A percentile compares a stretch with the other conserved stretches of the same genome.
Conservation (phyloP, 1,140 invertebrate species). For the Agrypnia vestita region DNA sequence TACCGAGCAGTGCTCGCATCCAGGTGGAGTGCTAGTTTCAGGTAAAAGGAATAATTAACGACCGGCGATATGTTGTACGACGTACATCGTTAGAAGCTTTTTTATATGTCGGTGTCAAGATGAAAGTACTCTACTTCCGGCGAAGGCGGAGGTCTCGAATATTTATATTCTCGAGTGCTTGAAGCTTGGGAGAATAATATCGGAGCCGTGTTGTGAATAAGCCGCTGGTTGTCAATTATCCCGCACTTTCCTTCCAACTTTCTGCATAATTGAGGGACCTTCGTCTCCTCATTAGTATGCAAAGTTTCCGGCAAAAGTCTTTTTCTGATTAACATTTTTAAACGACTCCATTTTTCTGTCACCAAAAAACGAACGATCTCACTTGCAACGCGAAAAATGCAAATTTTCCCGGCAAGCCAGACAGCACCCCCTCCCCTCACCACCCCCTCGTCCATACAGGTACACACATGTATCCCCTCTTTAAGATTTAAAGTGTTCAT, state of each 20-base stretch:
- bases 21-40: too few species aligned
- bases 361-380: neutral
- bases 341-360: conserved; percentile 30
- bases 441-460: neutral
- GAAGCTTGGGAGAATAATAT: neutral
- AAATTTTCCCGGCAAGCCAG: neutral
- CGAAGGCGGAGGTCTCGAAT: neutral
- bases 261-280: conserved; percentile 21
- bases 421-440: neutral
- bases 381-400: conserved; percentile 29
- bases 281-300: conserved; percentile 10
- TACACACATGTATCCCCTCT: too few species aligned
- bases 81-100: too few species aligned
- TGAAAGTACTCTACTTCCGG: neutral
- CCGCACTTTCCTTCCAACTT: neutral
- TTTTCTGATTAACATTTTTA: conserved; percentile 40
- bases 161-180: neutral
- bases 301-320: conserved; percentile 3
- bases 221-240: neutral
- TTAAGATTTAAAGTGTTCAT: too few species aligned
- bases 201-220: neutral
- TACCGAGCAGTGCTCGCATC: too few species aligned
- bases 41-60: too few species aligned
- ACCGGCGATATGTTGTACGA: too few species aligned
- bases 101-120: too few species aligned